Evolutionary conservation across 2,888 invertebrate species (phyloP).

Genomic region (Eilema caniola): DNA sequence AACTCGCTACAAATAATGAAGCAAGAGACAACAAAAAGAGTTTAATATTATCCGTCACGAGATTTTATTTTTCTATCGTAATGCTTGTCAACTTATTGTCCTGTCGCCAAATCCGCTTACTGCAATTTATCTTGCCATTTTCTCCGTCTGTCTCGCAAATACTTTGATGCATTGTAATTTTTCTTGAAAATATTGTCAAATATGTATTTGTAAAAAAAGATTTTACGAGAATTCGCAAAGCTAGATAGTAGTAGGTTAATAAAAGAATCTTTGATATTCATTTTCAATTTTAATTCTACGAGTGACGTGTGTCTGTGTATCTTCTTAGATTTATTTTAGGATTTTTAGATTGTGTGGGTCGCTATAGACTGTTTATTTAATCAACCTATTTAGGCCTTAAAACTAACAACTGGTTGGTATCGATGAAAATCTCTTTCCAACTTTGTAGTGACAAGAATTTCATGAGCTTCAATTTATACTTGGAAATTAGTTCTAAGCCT

Average conservation of each 20-base stretch:
- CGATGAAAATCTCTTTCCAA: no score
- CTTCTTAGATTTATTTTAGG: background rate
- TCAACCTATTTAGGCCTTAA: no score
- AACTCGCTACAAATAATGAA: conserved; percentile 5
- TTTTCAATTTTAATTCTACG: background rate
- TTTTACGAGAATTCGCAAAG: background rate
- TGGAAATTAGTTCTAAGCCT: no score
- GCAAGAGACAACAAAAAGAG: conserved; percentile 6
- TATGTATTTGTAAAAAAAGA: no score
- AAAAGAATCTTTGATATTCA: background rate
- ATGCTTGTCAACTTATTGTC: background rate
- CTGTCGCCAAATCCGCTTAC: background rate
- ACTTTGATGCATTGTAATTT: background rate
- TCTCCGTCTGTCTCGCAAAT: background rate
- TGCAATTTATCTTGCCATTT: background rate
- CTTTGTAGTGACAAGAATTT: no score
- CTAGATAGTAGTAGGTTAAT: background rate
- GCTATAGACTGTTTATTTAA: no score
- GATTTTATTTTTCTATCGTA: conserved; percentile 22
- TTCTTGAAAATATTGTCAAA: background rate
- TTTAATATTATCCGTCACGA: conserved; percentile 11
- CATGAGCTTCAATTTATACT: no score
- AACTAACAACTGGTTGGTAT: no score
- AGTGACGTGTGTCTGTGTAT: background rate
- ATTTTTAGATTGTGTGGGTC: no score